Conservation (phyloP, 2,797 vertebrate genomes). For the Danio choprae region DNA sequence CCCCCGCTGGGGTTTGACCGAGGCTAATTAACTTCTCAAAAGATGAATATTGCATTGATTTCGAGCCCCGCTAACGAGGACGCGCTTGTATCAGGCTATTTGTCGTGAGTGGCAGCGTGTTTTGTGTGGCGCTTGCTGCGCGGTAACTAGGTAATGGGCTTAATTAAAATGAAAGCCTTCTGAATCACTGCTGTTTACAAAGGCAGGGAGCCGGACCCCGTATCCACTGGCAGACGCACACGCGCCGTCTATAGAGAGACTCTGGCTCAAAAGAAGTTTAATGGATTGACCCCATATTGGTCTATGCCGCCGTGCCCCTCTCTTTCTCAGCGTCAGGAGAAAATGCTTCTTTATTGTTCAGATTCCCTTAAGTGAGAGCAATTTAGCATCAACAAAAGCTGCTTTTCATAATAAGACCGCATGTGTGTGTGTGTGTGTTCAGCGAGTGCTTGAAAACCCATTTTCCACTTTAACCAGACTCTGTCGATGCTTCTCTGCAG, state of each 20-base stretch:
- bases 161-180: conserved; percentile 89
- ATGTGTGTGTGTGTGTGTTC: conserved; percentile 26
- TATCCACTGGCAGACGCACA: conserved; percentile 11
- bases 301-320: conserved; percentile 77
- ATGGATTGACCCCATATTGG: conserved; percentile 87
- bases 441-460: conserved; percentile 42
- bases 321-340: conserved; percentile 67
- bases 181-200: conserved; percentile 86
- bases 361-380: conserved; percentile 77
- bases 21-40: conserved; percentile 60
- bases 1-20: conserved; percentile 46
- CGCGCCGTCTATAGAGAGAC: conserved; percentile 77
- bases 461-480: conserved; percentile 44
- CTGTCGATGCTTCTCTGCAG: conserved; percentile 69
- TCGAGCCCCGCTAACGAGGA: conserved; percentile 39
- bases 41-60: conserved; percentile 60
- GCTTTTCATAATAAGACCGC: conserved; percentile 59
- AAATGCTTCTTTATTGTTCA: conserved; percentile 78
- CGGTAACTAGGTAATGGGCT: conserved; percentile 86
- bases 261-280: conserved; percentile 87
- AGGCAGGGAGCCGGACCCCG: conserved; percentile 77
- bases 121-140: conserved; percentile 51
- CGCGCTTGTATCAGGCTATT: conserved; percentile 40
- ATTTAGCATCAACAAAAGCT: conserved; percentile 62
- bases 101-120: conserved; percentile 43